Conservation (phyloP, 2,888 invertebrate genomes). For the Epinotia nisella region DNA sequence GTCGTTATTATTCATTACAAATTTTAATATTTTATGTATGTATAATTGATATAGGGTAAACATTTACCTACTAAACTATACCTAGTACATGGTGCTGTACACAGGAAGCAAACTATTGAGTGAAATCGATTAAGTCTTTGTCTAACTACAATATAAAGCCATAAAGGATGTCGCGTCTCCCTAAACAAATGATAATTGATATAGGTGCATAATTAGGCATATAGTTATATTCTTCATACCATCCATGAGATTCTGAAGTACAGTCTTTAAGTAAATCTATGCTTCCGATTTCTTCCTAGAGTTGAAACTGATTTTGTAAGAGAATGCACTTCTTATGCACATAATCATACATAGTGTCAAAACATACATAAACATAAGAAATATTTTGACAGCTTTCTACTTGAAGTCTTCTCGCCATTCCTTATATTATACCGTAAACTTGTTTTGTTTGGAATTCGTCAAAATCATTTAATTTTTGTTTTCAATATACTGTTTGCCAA, state of each 20-base stretch:
- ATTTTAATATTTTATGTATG: conserved; percentile 43
- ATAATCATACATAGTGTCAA: conserved; percentile 16
- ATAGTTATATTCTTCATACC: conserved; percentile 21
- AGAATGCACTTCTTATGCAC: conserved; percentile 17
- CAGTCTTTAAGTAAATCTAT: conserved; percentile 6
- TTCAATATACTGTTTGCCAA: conserved; percentile 13
- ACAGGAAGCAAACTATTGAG: conserved; percentile 26
- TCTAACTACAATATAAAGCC: background rate
- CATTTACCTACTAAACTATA: conserved; percentile 29
- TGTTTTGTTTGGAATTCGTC: conserved; percentile 51
- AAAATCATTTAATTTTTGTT: conserved; percentile 18
- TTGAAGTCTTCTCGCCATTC: conserved; percentile 67
- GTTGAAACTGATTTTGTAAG: conserved; percentile 19
- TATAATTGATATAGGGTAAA: conserved; percentile 34
- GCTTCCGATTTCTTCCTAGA: conserved; percentile 27
- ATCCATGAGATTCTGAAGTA: conserved; percentile 4
- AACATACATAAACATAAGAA: conserved; percentile 10
- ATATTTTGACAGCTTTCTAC: conserved; percentile 13
- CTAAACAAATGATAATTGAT: conserved; percentile 10
- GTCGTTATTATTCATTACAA: conserved; percentile 43
- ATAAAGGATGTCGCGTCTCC: conserved; percentile 4
- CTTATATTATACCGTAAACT: conserved; percentile 56
- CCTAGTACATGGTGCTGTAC: conserved; percentile 35
- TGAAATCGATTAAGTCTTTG: conserved; percentile 20
- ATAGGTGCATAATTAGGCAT: conserved; percentile 27